These are phyloP conservation scores for Ennomos quercinarius DNA, from an alignment of 2,888 invertebrate genomes.

Conservation along the genomic window DNA sequence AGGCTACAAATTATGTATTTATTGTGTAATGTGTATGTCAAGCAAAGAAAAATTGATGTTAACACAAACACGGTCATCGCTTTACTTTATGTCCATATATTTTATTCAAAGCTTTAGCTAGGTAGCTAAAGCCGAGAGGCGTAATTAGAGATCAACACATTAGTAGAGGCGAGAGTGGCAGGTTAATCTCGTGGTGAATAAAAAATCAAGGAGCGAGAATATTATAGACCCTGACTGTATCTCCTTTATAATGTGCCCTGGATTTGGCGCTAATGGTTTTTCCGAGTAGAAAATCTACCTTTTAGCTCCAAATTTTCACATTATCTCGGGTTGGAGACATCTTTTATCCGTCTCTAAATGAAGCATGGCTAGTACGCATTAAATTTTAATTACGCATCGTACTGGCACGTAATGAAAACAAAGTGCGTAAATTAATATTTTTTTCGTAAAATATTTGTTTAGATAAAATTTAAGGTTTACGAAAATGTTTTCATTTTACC, in stretches of 20 bases:
- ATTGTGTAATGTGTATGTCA: too few species aligned
- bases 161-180: constrained; percentile 34
- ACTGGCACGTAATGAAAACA: constrained; percentile 29
- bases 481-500: constrained; percentile 1
- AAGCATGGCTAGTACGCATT: constrained; percentile 28
- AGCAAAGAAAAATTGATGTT: constrained; percentile 2
- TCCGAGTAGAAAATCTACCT: constrained; percentile 35
- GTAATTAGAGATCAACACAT: constrained; percentile 36
- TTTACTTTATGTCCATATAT: constrained; percentile 21
- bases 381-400: constrained; percentile 30
- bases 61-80: constrained; percentile 6
- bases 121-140: constrained; percentile 22
- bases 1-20: too few species aligned
- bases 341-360: constrained; percentile 31
- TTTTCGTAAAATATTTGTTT: constrained; percentile 9
- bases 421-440: constrained; percentile 25
- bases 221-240: constrained; percentile 27
- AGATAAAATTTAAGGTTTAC: constrained; percentile 4
- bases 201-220: constrained; percentile 39
- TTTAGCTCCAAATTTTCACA: constrained; percentile 30
- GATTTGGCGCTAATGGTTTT: constrained; percentile 38
- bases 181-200: constrained; percentile 41
- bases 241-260: constrained; percentile 30
- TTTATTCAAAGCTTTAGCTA: constrained; percentile 18
- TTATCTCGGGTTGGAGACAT: constrained; percentile 23